Percentiles rank a stretch among this genome's conserved stretches.
Conservation (phyloP, 53 echinoderm and acorn worm species). For the Pentamera pediparva region DNA sequence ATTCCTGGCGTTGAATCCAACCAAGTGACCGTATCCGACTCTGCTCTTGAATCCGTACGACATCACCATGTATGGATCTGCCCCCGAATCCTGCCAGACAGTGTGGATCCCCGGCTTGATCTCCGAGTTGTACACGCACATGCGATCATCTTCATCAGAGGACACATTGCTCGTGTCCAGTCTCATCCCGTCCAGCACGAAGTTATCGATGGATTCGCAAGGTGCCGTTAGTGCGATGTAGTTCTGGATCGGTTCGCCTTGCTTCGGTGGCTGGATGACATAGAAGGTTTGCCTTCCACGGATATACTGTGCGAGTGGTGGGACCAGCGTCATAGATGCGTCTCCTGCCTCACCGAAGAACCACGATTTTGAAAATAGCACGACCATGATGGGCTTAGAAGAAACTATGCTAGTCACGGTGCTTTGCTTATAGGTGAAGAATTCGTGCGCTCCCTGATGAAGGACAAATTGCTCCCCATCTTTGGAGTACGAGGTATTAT, state of each 20-base stretch:
- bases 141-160: not conserved
- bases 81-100: not conserved
- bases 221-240: not conserved
- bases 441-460: not conserved
- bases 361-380: not conserved
- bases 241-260: no score
- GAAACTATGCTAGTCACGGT: not conserved
- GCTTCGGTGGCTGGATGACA: no score
- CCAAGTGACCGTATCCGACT: not conserved
- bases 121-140: not conserved
- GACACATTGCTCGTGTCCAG: not conserved
- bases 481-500: not conserved
- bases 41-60: not conserved
- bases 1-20: slow-evolving; percentile 2
- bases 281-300: not conserved
- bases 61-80: not conserved
- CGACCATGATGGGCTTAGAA: not conserved
- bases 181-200: not conserved
- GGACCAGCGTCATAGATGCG: slow-evolving; percentile 5
- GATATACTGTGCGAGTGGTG: slow-evolving; percentile 6
- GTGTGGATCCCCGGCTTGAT: not conserved
- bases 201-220: not conserved
- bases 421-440: not conserved
- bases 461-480: not conserved
- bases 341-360: not conserved